These are phyloP conservation scores for Percopsis transmontana DNA, from an alignment of 2,113 vertebrate species.

Conservation along the genomic window DNA sequence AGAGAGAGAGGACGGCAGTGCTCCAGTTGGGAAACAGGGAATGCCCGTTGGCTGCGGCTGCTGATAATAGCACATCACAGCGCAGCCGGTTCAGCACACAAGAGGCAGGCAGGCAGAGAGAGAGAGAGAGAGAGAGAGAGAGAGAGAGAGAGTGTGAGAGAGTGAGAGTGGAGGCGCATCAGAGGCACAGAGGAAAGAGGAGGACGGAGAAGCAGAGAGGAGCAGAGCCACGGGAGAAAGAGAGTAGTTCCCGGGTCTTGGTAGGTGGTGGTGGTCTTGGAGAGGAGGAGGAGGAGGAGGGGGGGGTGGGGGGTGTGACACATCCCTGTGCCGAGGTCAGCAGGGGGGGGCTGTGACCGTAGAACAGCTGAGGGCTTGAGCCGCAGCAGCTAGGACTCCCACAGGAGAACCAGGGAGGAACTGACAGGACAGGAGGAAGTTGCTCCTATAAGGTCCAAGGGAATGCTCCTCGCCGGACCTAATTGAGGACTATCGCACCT, in stretches of 20 bases:
- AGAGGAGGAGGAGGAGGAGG: too few species aligned
- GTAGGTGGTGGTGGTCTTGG: constrained; percentile 47
- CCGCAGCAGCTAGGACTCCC: constrained; percentile 48
- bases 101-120: constrained; percentile 27
- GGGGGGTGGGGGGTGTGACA: not conserved
- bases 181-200: constrained; percentile 23
- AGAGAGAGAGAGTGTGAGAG: constrained; percentile 12
- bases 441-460: constrained; percentile 27
- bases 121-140: constrained; percentile 21
- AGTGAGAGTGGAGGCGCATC: constrained; percentile 33
- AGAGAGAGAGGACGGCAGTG: constrained; percentile 57
- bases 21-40: constrained; percentile 80
- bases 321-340: constrained; percentile 67
- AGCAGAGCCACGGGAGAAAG: constrained; percentile 4
- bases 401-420: constrained; percentile 31
- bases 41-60: constrained; percentile 84
- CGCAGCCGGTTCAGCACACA: constrained; percentile 53
- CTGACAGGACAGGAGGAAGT: constrained; percentile 19
- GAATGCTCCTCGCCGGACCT: constrained; percentile 52
- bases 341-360: constrained; percentile 67
- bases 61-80: constrained; percentile 81
- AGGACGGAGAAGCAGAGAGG: constrained; percentile 22
- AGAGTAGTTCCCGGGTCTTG: constrained; percentile 9
- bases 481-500: constrained; percentile 51
- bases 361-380: constrained; percentile 74